A percentile compares a stretch with the other conserved stretches of the same genome.
Evolutionary conservation across 2,888 invertebrate species (phyloP).

Genomic region (Acheta domesticus): DNA sequence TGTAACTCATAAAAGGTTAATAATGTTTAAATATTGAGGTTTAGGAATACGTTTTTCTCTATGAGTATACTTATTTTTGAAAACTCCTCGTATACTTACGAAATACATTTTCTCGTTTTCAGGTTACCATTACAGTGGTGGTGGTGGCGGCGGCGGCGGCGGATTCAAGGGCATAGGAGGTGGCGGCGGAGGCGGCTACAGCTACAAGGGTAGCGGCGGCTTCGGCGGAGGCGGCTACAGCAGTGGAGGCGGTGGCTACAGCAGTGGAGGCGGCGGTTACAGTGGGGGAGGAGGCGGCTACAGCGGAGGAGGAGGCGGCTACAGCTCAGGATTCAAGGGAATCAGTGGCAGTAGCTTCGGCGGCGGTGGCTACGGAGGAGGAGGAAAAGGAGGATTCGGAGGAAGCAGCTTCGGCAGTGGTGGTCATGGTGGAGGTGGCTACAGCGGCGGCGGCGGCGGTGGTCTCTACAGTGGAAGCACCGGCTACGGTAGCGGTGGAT

Average conservation of each 20-base stretch:
- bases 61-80: too few relatives aligned
- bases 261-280: constrained; percentile 5
- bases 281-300: background rate
- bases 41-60: too few relatives aligned
- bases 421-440: constrained; percentile 18
- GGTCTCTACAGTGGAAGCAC: constrained; percentile 20
- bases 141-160: background rate
- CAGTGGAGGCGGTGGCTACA: background rate
- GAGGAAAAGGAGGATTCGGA: background rate
- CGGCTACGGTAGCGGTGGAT: constrained; percentile 22
- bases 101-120: background rate
- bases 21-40: too few relatives aligned
- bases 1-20: too few relatives aligned
- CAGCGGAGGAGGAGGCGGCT: background rate
- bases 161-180: background rate
- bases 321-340: constrained; percentile 20
- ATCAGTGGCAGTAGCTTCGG: background rate
- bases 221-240: background rate
- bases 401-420: constrained; percentile 11
- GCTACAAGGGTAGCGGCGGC: background rate
- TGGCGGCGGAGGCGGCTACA: background rate
- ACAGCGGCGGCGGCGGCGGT: background rate
- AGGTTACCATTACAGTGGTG: background rate
- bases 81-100: too few relatives aligned
- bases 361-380: constrained; percentile 21